Conservation (phyloP, 2,797 vertebrate species). For the Synaphobranchus kaupii region DNA sequence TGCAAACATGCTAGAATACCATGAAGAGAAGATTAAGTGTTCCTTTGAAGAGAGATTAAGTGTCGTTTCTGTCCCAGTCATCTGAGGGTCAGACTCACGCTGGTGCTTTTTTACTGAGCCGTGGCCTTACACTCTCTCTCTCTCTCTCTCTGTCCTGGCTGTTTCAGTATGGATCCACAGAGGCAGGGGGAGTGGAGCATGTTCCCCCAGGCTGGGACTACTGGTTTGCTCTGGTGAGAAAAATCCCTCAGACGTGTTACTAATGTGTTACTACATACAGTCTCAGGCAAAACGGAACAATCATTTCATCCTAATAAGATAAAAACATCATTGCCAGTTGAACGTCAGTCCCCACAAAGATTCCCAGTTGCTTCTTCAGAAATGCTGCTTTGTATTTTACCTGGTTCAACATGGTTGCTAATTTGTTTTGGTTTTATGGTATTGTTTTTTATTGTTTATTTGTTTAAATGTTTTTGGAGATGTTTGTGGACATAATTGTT, state of each 20-base stretch:
- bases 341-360: not conserved
- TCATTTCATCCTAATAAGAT: not conserved
- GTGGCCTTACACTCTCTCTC: not conserved
- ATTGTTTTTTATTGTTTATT: not conserved
- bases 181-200: slow-evolving; percentile 87
- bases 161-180: slow-evolving; percentile 84
- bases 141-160: not conserved
- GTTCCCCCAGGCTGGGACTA: slow-evolving; percentile 92
- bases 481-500: not conserved
- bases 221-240: slow-evolving; percentile 92
- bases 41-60: not conserved
- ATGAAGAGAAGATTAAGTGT: not conserved
- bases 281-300: not conserved
- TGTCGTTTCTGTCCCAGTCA: no score
- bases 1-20: not conserved
- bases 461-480: not conserved
- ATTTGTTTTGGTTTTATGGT: not conserved
- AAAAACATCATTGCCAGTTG: not conserved
- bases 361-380: not conserved
- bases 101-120: not conserved
- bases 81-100: no score
- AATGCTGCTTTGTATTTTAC: not conserved
- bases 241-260: not conserved
- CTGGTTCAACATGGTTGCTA: not conserved
- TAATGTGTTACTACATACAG: not conserved